Evolutionary conservation across 2,797 vertebrate genomes (phyloP).

Genomic region (Telmatherina bonti): DNA sequence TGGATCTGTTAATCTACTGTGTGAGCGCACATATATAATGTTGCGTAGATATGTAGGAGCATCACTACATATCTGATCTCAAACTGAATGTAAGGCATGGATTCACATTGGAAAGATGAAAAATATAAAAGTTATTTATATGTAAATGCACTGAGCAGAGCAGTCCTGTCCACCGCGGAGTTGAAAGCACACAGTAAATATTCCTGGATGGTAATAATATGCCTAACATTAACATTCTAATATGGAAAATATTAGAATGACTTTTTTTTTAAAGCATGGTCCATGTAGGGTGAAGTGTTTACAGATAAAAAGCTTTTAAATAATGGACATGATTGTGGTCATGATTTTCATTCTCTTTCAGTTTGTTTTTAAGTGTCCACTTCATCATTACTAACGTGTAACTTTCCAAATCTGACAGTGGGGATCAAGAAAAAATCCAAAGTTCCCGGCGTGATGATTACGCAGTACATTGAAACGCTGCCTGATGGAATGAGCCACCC

Average conservation of each 20-base stretch:
- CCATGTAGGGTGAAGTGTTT: slow-evolving; percentile 35
- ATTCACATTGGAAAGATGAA: slow-evolving; percentile 12
- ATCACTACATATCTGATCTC: slow-evolving; percentile 57
- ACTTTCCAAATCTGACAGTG: slow-evolving; percentile 59
- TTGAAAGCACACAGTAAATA: neutral
- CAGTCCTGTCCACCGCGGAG: neutral
- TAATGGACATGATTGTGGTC: neutral
- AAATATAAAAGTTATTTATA: slow-evolving; percentile 5
- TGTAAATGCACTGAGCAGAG: neutral
- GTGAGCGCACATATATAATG: slow-evolving; percentile 12
- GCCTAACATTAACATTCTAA: slow-evolving; percentile 64
- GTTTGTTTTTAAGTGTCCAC: slow-evolving; percentile 7
- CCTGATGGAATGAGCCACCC: slow-evolving; percentile 85
- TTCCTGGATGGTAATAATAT: slow-evolving; percentile 10
- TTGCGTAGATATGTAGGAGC: slow-evolving; percentile 54
- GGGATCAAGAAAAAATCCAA: slow-evolving; percentile 83
- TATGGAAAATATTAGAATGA: slow-evolving; percentile 60
- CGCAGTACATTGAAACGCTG: slow-evolving; percentile 84
- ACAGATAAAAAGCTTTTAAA: slow-evolving; percentile 26
- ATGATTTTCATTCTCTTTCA: slow-evolving; percentile 6
- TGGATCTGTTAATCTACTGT: slow-evolving; percentile 23
- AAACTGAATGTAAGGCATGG: slow-evolving; percentile 42
- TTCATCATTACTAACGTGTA: slow-evolving; percentile 39
- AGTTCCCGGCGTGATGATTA: slow-evolving; percentile 86
- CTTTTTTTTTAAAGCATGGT: slow-evolving; percentile 41